Base-by-base conservation (phyloP, 2,888 invertebrate genomes). In the Sinotaia quadrata region DNA sequence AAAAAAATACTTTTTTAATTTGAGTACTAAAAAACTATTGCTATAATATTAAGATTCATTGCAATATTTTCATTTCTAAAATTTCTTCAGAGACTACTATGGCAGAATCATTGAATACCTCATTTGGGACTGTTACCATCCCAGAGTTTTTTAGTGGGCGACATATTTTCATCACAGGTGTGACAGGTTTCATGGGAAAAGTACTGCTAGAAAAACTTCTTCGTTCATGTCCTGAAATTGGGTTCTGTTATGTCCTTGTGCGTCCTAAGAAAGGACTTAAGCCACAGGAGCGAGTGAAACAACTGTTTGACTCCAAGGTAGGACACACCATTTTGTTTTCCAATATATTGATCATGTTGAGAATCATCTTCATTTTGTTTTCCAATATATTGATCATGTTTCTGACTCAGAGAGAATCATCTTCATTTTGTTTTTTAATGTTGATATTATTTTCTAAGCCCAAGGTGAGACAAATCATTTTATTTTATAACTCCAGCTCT, bases 171-270 rank as follows among this genome's bases (percentile, higher is more conserved):
- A 92, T 98, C 67, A 98, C 98, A 18, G 98, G 98, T 29, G 95
- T 94, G n/a, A 96, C 96, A 0, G 96, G 96, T 1, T 97, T 96
- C 84, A 91, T 97, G 89, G 97, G 97, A 0, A 97, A 97, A 89
- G 93, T 94, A 0, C 87, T 97, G 27, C 90, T 96, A 8, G 97
- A 97, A 88, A 97, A 97, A 86, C 88, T 97, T 2, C 87, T 97
- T 5, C 91, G 95, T 76, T 94, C 94, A 0, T 95, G 96, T 83
- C 91, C 94, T 0, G 92, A 91, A 0, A 82, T 97, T 7, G 90
- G 91, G 59, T 91, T 91, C 58, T 92, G 97, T 72, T 97, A 94
- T 86, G 84, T 96, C 0, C 89, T 97, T 49, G 88, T 96, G 74
- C 90, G 96, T 31, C 90, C 91, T 1, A 94, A 94, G 85, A 92